Conservation (phyloP, 2,797 vertebrate species). For the Heliangelus exortis region DNA sequence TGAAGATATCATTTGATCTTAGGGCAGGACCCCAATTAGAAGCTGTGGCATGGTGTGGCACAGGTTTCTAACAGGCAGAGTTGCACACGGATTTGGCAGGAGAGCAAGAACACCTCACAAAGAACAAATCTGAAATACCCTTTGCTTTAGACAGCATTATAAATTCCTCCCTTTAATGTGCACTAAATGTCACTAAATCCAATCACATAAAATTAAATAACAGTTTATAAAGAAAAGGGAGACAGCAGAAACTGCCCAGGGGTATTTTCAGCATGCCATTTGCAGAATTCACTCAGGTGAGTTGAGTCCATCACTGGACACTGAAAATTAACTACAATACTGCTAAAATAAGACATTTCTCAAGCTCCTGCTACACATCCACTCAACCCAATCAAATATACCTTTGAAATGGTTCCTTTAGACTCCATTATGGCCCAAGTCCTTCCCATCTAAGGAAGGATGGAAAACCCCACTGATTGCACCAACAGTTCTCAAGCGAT, state of each 20-base stretch:
- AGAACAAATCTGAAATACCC: not conserved
- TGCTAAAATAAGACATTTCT: not conserved
- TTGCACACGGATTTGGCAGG: not conserved
- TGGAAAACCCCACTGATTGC: not conserved
- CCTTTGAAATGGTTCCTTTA: not conserved
- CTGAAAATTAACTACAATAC: not conserved
- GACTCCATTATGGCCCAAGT: not conserved
- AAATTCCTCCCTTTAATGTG: constrained; percentile 1
- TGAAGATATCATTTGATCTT: not conserved
- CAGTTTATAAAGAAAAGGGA: not conserved
- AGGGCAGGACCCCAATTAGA: not conserved
- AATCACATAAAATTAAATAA: not conserved
- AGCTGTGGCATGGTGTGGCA: not conserved
- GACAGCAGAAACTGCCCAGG: not conserved
- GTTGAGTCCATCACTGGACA: not conserved
- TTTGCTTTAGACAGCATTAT: not conserved
- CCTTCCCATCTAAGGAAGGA: not conserved
- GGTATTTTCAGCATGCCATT: not conserved
- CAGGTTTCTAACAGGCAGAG: not conserved
- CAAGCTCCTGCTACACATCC: not conserved
- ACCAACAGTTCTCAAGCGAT: not conserved
- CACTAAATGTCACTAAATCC: constrained; percentile 3
- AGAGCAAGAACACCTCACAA: not conserved
- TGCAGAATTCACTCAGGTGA: not conserved
- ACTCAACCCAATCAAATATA: not conserved